Base-by-base conservation (phyloP, 2,113 vertebrate genomes). In the Nothoprocta pentlandii region DNA sequence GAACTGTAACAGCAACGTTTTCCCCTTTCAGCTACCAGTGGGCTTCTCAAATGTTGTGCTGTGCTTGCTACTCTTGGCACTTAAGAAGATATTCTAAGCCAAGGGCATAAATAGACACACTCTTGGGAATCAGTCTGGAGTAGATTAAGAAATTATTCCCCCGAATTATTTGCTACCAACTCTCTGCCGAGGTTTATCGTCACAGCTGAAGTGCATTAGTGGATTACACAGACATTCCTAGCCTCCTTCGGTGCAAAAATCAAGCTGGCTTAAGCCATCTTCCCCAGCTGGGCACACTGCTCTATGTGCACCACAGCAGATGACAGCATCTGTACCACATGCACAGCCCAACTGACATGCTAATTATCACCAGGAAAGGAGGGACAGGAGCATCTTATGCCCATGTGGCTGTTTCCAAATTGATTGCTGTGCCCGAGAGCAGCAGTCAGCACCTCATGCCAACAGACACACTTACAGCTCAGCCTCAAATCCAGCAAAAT, bases 1-100 rank as follows among this genome's bases (percentile, higher is more conserved):
- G 71, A 93, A 64, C 62, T 42, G 66, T 77, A 94, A 82, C 39
- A 85, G 64, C 46, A 87, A 67, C 39, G 88, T 75, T 77, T 76
- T 59, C 20, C 26, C 47, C 39, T 32, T 68, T 84, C 62, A 85
- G 23, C 56, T 71, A 81, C 69, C 67, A 68, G 22, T 3, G 53
- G 78, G 61, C 87, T 92, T 87, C 86, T 79, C 88, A 39, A 87
- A 66, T 73, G 46, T 8, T 53, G 30, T 12, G 56, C 25, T 8
- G 12, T 69, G 74, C 59, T 87, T 69, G 74, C 59, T 87, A 41
- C 42, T 87, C 63, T 23, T 77, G 25, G 28, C 26, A 82, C 81
- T 80, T 85, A 46, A 34, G 79, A 84, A 69, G 41, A n/a, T 76
- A 80, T 36, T 94, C 90, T 53, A 87, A 87, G 81, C 19, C 42